A percentile compares a stretch with the other conserved stretches of the same genome.
Evolutionary conservation across 2,888 invertebrate species (phyloP).

Genomic region (Danaus chrysippus): DNA sequence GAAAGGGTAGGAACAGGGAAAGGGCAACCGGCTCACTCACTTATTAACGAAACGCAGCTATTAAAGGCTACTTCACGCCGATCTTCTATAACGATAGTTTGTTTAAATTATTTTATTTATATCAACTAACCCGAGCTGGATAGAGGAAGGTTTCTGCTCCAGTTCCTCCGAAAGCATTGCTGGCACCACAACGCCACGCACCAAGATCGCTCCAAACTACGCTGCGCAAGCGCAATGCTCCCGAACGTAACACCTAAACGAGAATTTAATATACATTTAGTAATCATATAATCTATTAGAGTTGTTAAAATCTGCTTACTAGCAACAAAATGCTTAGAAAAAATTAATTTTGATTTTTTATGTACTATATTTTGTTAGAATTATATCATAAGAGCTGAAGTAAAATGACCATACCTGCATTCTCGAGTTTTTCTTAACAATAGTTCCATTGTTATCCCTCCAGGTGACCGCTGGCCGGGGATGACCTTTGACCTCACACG

Average conservation of each 20-base stretch:
- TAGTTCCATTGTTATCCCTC: constrained; percentile 75
- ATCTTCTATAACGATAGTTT: neutral
- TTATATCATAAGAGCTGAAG: neutral
- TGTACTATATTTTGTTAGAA: no score
- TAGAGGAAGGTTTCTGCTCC: constrained; percentile 85
- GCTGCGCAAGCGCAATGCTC: constrained; percentile 84
- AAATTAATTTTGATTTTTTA: no score
- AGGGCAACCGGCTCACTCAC: no score
- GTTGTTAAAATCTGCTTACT: neutral
- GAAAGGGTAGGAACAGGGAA: no score
- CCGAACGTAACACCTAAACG: constrained; percentile 81
- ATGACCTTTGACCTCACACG: constrained; percentile 83
- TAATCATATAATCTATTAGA: neutral
- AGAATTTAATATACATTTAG: no score
- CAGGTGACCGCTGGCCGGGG: constrained; percentile 84
- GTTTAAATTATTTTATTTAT: neutral
- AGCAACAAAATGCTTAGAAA: no score
- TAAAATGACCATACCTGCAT: constrained; percentile 64
- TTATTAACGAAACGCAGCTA: no score
- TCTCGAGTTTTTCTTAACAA: constrained; percentile 72
- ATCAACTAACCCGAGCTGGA: constrained; percentile 77
- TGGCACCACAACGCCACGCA: constrained; percentile 85
- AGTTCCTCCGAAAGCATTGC: constrained; percentile 81
- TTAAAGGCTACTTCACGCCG: no score
- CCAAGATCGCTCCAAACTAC: constrained; percentile 90